Base-by-base conservation (phyloP, 2,113 vertebrate genomes). In the Apteryx owenii region DNA sequence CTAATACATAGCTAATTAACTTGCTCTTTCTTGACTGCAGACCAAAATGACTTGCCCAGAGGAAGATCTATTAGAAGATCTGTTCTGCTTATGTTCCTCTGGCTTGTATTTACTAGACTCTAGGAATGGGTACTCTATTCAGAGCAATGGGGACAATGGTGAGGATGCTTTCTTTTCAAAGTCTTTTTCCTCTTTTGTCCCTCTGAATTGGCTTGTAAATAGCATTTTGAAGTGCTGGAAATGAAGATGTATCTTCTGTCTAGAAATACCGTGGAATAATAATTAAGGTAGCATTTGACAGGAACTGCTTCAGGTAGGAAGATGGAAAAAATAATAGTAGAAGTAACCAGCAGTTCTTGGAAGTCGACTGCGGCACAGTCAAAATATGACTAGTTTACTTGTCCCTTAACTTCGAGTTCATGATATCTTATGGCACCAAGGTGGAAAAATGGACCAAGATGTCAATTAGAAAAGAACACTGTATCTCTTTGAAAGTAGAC, bases 1-100 rank as follows among this genome's bases (percentile, higher is more conserved):
- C 61, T 88, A 68, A 89, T 89, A 92, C 93, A 86, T 56, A 88
- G 31, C 29, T 93, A 78, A 89, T 95, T 93, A 83, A 54, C 58
- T 69, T 91, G 29, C 33, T 29, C 22, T 94, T 90, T 17, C 10
- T 42, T 4, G 14, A 46, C 33, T 64, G 76, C 1, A 2, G 89
- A 61, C 42, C 8, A 64, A 68, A 94, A 72, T 38, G 1, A 56
- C 56, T 80, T 91, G 26, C 61, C 36, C 26, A 29, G 22, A 29
- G 33, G 75, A 81, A 25, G 36, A 77, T 69, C 68, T 70, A 36
- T 44, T 12, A 1, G 40, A 91, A 86, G 10, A 66, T 78, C 38
- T 62, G 2, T 88, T 76, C 33, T 81, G n/a, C 44, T 81, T 85
- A 50, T 1, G 0, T 38, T 65, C 48, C 31, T 76, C 28, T 90